Conservation (phyloP, 2,888 invertebrate genomes). For the Ichneumoninae sp. region DNA sequence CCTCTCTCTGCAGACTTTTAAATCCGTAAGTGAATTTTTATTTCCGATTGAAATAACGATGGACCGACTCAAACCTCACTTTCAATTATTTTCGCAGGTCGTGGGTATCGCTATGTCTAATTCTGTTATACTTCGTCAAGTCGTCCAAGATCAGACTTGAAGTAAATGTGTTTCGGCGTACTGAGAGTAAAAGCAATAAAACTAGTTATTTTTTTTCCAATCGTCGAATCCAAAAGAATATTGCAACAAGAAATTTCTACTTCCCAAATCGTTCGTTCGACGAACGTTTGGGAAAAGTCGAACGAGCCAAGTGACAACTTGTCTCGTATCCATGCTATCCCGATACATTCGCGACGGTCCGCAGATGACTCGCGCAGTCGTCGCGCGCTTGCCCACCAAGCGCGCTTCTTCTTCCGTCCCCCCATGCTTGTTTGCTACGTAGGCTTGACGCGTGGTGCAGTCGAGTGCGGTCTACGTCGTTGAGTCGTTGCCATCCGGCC, state of each 20-base stretch:
- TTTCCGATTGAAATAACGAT: not conserved
- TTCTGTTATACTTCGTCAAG: slow-evolving; percentile 72
- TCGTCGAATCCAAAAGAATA: not conserved
- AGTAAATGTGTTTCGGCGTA: not conserved
- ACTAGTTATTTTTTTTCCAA: slow-evolving; percentile 18
- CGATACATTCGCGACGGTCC: slow-evolving; percentile 78
- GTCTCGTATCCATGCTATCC: slow-evolving; percentile 72
- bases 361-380: slow-evolving; percentile 83
- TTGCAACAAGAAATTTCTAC: not conserved
- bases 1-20: slow-evolving; percentile 73
- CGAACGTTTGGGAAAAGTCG: slow-evolving; percentile 8
- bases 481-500: slow-evolving; percentile 21
- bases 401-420: slow-evolving; percentile 39
- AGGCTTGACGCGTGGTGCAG: slow-evolving; percentile 39
- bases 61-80: not conserved
- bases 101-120: slow-evolving; percentile 73
- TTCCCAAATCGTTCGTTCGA: not conserved
- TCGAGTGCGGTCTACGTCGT: slow-evolving; percentile 43
- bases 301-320: slow-evolving; percentile 42
- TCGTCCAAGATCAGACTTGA: slow-evolving; percentile 53
- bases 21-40: slow-evolving; percentile 69
- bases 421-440: slow-evolving; percentile 40
- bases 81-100: slow-evolving; percentile 62
- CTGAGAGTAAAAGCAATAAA: not conserved
- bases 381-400: slow-evolving; percentile 74